phyloP scores from a whole-genome alignment of 2,113 vertebrate species.

The Macroglossus sobrinus region DNA sequence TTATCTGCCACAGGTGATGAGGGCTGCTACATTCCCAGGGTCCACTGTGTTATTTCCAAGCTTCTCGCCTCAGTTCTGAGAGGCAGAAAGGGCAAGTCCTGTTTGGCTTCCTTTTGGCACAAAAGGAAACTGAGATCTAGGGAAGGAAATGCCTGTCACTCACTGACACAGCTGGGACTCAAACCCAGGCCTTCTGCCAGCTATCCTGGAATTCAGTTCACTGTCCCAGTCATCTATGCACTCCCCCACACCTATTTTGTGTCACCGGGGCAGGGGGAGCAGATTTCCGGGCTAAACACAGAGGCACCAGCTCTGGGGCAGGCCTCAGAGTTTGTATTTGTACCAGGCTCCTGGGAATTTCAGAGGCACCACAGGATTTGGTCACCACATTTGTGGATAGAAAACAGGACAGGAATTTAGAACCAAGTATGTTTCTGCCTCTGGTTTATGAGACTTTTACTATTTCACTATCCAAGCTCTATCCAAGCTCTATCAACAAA shows the following conservation, averaged over 20 bases:
- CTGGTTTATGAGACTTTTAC: not conserved
- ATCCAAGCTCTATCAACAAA: not conserved
- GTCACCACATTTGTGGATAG: not conserved
- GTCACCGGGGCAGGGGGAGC: not conserved
- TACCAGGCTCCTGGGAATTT: not conserved
- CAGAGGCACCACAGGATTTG: not conserved
- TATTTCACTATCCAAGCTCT: not conserved
- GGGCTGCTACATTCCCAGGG: not conserved
- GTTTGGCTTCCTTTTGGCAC: not conserved
- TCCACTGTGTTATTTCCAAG: not conserved
- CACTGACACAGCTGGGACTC: not conserved
- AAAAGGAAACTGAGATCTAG: not conserved
- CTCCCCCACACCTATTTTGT: accelerated
- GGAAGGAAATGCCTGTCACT: not conserved
- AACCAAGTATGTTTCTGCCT: not conserved
- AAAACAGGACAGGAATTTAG: not conserved
- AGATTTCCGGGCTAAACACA: not conserved
- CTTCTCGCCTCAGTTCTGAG: not conserved
- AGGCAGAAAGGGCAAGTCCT: not conserved
- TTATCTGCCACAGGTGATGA: not conserved
- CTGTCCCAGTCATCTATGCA: not conserved
- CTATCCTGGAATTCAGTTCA: not conserved
- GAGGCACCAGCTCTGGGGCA: not conserved
- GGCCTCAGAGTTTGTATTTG: not conserved
- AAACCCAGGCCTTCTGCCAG: not conserved